These are phyloP conservation scores for Saguinus imperator DNA, from an alignment of 2,113 vertebrate species.

Conservation along the genomic window DNA sequence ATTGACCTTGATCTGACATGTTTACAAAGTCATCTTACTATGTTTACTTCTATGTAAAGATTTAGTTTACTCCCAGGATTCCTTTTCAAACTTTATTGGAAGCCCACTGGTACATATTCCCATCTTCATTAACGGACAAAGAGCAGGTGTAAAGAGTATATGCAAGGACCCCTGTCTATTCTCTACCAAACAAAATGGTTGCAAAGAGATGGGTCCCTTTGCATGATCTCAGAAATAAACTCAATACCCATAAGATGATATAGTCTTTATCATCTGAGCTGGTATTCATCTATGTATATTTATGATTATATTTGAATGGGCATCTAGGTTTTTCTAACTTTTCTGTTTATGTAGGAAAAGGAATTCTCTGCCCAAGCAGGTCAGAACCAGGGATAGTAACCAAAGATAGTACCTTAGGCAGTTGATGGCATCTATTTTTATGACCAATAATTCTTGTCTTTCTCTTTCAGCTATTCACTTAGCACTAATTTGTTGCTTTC, in stretches of 20 bases:
- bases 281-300: neutral
- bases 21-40: too few relatives aligned
- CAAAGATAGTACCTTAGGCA: neutral
- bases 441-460: neutral
- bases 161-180: fast-evolving
- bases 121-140: neutral
- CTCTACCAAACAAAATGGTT: neutral
- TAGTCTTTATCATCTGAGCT: neutral
- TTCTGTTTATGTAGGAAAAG: neutral
- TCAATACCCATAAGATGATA: neutral
- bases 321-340: neutral
- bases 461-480: neutral
- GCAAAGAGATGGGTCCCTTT: neutral
- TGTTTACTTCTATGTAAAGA: neutral
- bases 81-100: too few relatives aligned
- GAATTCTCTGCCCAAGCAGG: neutral
- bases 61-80: neutral
- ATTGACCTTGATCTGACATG: neutral
- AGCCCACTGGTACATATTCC: neutral
- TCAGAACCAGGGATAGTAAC: neutral
- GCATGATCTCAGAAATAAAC: neutral
- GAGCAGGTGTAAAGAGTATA: neutral
- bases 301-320: neutral
- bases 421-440: fast-evolving
- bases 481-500: neutral